Conservation (phyloP, 2,113 vertebrate species). For the Oenanthe oenanthe region DNA sequence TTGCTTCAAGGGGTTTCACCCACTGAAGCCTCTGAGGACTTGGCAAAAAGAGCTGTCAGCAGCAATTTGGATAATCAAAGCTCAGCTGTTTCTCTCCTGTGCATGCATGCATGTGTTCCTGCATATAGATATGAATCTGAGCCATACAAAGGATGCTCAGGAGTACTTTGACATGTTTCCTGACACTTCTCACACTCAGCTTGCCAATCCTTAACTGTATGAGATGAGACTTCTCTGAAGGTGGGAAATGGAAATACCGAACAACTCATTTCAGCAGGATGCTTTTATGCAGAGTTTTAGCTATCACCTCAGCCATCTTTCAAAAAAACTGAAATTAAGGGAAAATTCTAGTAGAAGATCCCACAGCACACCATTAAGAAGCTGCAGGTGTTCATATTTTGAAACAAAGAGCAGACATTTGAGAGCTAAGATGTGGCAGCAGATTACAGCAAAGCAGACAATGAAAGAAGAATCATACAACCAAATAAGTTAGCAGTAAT, state of each 20-base stretch:
- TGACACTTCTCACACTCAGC: background rate
- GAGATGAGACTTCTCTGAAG: slow-evolving; percentile 1
- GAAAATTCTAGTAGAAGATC: background rate
- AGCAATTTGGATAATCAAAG: background rate
- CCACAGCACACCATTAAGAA: background rate
- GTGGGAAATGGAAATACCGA: slow-evolving; percentile 9
- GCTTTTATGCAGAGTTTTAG: background rate
- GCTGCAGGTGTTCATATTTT: background rate
- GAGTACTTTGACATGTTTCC: slow-evolving; percentile 25
- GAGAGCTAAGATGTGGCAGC: background rate
- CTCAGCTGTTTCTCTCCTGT: background rate
- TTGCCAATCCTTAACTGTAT: slow-evolving; percentile 17
- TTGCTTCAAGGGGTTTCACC: background rate
- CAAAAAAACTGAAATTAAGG: background rate
- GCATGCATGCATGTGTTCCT: background rate
- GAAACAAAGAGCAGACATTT: background rate
- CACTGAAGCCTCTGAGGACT: background rate
- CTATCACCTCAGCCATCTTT: background rate
- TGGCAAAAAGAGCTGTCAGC: background rate
- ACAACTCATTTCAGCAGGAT: background rate
- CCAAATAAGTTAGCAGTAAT: background rate
- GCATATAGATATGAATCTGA: background rate
- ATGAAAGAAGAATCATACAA: background rate
- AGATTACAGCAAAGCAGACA: background rate
- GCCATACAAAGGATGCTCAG: background rate